Evolutionary conservation across 2,797 vertebrate genomes (phyloP), one percentile per base, ranked within the genome.

Genomic region (Phyllotis vaccarum): DNA sequence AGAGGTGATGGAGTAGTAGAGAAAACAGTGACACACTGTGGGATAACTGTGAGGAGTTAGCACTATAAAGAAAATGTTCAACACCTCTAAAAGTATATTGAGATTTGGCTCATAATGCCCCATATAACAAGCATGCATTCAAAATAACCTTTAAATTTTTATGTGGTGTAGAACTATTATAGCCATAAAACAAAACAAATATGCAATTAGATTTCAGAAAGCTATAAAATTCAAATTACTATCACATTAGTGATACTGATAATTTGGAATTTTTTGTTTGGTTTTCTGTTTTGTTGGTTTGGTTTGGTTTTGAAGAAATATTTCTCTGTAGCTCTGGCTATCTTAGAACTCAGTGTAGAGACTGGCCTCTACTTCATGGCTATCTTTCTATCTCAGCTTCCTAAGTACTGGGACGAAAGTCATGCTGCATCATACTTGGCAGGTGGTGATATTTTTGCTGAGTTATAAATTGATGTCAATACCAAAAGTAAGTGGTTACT

Each of bases 141-240:
- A 83, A 58, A 60, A 52, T 49, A 91, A n/a, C 14, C 27, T 81
- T 72, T n/a, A 83, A 74, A 37, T 17, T 21, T 43, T 46, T 52
- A 17, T 81, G 3, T 78, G 13, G 34, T 37, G 21, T 58, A 37
- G n/a, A 40, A 89, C 52, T 92, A 27, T 46, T 6, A 3, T 14
- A 85, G 9, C n/a, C 64, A 66, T 54, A 52, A 64, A 58, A 56
- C 21, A 92, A 60, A 70, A 68, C 19, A 92, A 29, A 46, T 78
- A 68, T 11, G 34, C 54, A 75, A 22, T 92, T 76, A 92, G 78
- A 80, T 31, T 91, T 95, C n/a, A 88, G 62, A 81, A 80, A 60
- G 24, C 49, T 92, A 17, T 83, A 62, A 83, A 66, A 40, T 86
- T 93, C 43, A 86, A 68, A 79, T 68, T 76, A 49, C 24, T 37